These are phyloP conservation scores for Pachyrhynchus sulphureomaculatus DNA, from an alignment of 1,140 invertebrate species.

Conservation along the genomic window DNA sequence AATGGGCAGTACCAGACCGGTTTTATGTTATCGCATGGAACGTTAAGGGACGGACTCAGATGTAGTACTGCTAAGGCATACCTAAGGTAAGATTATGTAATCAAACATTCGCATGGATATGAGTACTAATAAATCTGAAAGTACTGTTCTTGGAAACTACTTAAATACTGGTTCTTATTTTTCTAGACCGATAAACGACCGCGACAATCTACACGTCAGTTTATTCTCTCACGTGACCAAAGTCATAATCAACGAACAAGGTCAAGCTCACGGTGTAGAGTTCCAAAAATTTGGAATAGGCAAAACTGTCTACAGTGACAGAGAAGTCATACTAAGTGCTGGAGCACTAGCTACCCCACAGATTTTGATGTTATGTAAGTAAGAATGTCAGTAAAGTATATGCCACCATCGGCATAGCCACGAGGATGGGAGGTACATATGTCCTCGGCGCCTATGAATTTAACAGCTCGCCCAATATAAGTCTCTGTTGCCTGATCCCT, in stretches of 20 bases:
- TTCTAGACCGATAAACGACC: conserved; percentile 61
- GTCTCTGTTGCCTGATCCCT: no score
- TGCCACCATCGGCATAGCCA: no score
- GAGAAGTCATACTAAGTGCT: conserved; percentile 73
- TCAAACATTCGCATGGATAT: no score
- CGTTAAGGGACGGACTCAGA: conserved; percentile 76
- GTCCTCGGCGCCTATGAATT: no score
- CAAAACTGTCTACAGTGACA: conserved; percentile 56
- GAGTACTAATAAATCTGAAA: no score
- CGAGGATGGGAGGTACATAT: no score
- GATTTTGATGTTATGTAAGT: conserved; percentile 70
- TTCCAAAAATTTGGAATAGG: conserved; percentile 57
- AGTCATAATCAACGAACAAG: conserved; percentile 60
- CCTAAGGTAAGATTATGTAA: conserved; percentile 53
- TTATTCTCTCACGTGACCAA: conserved; percentile 64
- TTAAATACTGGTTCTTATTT: no score
- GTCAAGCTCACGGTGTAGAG: conserved; percentile 62
- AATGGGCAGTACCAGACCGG: conserved; percentile 76
- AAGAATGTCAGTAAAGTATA: conserved; percentile 47
- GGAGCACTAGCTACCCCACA: conserved; percentile 75
- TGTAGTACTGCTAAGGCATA: conserved; percentile 84
- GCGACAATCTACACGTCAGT: conserved; percentile 74
- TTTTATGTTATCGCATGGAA: conserved; percentile 72
- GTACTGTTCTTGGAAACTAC: no score
- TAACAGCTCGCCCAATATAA: no score